phyloP scores from a whole-genome alignment of 2,797 vertebrate genomes.

The Cryptoprocta ferox region DNA sequence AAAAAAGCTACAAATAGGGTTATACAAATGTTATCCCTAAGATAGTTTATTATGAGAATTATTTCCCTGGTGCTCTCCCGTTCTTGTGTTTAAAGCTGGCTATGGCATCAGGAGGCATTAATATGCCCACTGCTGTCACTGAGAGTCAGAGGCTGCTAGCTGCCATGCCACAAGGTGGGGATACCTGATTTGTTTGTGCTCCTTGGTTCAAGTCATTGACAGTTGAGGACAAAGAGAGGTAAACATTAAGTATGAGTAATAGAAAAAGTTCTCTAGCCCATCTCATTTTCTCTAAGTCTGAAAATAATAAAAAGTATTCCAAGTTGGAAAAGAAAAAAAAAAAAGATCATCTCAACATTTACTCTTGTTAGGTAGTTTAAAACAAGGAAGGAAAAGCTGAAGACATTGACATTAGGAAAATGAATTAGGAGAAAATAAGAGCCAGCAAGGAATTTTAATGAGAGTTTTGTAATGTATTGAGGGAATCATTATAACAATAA shows the following conservation, averaged over 20 bases:
- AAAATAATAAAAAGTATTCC: slow-evolving; percentile 36
- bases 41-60: neutral
- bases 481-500: slow-evolving; percentile 42
- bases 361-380: slow-evolving; percentile 9
- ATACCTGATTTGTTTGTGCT: neutral
- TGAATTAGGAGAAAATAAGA: slow-evolving; percentile 36
- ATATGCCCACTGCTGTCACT: neutral
- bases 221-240: neutral
- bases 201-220: neutral
- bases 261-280: neutral
- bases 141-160: neutral
- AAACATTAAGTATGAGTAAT: neutral
- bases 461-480: neutral
- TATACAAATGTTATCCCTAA: neutral
- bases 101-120: neutral
- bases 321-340: neutral
- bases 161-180: neutral
- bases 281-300: neutral
- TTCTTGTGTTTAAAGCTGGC: neutral
- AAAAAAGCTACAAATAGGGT: neutral
- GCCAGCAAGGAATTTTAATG: slow-evolving; percentile 58
- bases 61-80: neutral
- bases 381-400: slow-evolving; percentile 61
- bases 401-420: slow-evolving; percentile 59
- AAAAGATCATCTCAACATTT: slow-evolving; percentile 46